A percentile compares a stretch with the other conserved stretches of the same genome.
Conservation (phyloP, 2,888 invertebrate genomes). For the Galerucella calmariensis region DNA sequence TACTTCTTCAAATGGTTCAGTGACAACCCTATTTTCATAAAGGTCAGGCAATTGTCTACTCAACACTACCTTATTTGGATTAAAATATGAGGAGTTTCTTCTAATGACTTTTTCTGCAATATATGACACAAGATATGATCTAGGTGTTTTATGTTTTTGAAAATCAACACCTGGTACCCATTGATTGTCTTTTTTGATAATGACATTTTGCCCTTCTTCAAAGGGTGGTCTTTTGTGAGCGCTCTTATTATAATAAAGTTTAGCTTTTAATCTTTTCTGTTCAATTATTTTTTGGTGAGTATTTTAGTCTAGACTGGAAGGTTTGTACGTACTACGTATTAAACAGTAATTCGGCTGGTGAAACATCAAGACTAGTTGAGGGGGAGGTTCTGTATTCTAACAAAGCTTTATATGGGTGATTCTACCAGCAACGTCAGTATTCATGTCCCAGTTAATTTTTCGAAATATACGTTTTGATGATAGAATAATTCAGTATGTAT, state of each 20-base stretch:
- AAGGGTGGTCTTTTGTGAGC: constrained; percentile 5
- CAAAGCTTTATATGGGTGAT: too few species aligned
- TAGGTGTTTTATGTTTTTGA: too few species aligned
- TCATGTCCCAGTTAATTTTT: too few species aligned
- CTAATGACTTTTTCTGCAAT: too few species aligned
- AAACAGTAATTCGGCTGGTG: constrained; percentile 4
- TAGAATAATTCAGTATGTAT: too few species aligned
- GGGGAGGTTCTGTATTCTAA: too few species aligned
- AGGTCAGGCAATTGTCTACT: neutral
- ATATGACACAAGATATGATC: too few species aligned
- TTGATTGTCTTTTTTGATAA: too few species aligned
- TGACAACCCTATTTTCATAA: neutral
- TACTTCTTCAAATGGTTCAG: neutral
- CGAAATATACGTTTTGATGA: too few species aligned
- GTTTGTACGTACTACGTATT: constrained; percentile 4
- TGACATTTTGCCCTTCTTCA: constrained; percentile 2
- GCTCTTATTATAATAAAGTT: neutral
- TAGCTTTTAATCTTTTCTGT: neutral
- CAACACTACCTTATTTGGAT: neutral
- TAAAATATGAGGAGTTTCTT: too few species aligned
- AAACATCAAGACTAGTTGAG: neutral
- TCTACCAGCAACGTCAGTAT: too few species aligned
- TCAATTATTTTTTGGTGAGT: neutral
- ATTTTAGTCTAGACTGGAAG: neutral
- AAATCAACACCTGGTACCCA: too few species aligned